Evolutionary conservation across 2,113 vertebrate species (phyloP), one percentile per base, ranked within the genome.

Genomic region (Trematomus loennbergii): DNA sequence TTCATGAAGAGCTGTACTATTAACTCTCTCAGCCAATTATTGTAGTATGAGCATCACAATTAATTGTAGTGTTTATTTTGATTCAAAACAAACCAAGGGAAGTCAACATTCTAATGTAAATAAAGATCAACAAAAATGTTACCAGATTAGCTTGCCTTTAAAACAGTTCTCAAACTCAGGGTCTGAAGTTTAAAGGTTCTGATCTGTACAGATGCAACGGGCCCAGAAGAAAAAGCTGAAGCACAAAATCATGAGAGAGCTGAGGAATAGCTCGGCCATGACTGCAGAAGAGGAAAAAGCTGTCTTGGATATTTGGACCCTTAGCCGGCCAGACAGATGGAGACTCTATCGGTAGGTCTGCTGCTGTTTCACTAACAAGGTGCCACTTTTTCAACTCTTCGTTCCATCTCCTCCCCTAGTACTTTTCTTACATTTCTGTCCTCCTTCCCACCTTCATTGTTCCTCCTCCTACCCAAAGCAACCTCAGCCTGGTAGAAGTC

Each of bases 271-370:
- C 29, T 82, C 87, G 2, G 45, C 91, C 36, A 97, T 99, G 97
- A 95, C 93, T 5, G 92, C 95, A 46, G 40, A 52, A 0, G 94
- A 98, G 68, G 97, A 96, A 45, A 15, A 0, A 2, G 54, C 18
- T 9, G 65, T 97, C 70, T 59, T 55, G 9, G 89, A 98, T 33
- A 29, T 99, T 60, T 99, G 97, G 97, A 88, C 78, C 6, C 94
- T 99, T 45, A 87, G 86, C 55, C 78, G 93, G 55, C 85, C 16
- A 54, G 95, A 97, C 54, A 95, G 96, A 84, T 98, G 97, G 97
- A 95, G 79, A 83, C 96, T 99, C 62, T 99, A 99, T 92, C 96
- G 98, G 98, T 99, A 92, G 71, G 72, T 65, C 17, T 85, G 10
- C 40, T 70, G 6, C 10, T 57, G 9, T n/a, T 8, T 40, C 46